These are phyloP conservation scores for Apotomis turbidana DNA, from an alignment of 2,888 invertebrate genomes.

Conservation along the genomic window DNA sequence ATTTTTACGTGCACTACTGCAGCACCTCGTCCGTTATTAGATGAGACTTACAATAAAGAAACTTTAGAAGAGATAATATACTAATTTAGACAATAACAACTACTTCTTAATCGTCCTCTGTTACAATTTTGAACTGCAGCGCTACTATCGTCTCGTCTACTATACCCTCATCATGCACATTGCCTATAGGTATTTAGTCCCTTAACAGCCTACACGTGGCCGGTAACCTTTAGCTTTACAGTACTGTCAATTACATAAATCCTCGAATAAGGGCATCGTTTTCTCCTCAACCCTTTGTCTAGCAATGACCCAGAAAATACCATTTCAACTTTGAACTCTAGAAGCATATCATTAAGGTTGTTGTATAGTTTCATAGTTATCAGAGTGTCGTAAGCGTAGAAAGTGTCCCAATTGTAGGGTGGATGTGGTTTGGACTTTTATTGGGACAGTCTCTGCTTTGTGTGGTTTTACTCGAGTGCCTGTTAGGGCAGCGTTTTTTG, in stretches of 20 bases:
- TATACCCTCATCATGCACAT: no score
- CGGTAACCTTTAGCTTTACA: conserved; percentile 37
- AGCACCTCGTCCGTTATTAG: no score
- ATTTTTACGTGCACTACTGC: no score
- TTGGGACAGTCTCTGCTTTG: conserved; percentile 31
- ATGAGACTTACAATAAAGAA: no score
- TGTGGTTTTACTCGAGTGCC: conserved; percentile 24
- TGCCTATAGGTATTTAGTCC: neutral
- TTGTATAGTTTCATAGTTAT: conserved; percentile 51
- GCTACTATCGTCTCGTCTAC: no score
- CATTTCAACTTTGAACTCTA: conserved; percentile 54
- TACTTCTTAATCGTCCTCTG: no score
- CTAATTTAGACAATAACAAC: no score
- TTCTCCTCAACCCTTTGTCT: conserved; percentile 69
- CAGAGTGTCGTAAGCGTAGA: conserved; percentile 66
- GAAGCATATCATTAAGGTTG: conserved; percentile 49
- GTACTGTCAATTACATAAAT: conserved; percentile 52
- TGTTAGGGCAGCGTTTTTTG: neutral
- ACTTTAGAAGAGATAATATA: no score
- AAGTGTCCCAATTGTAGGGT: conserved; percentile 70
- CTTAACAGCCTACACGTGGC: conserved; percentile 21
- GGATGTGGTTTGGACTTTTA: conserved; percentile 48
- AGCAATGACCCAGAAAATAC: conserved; percentile 48
- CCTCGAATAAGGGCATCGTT: conserved; percentile 64
- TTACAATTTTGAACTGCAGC: no score